A percentile compares a stretch with the other conserved stretches of the same genome.
Evolutionary conservation across 1,140 invertebrate genomes (phyloP).

Genomic region (Platyscapa corneri): DNA sequence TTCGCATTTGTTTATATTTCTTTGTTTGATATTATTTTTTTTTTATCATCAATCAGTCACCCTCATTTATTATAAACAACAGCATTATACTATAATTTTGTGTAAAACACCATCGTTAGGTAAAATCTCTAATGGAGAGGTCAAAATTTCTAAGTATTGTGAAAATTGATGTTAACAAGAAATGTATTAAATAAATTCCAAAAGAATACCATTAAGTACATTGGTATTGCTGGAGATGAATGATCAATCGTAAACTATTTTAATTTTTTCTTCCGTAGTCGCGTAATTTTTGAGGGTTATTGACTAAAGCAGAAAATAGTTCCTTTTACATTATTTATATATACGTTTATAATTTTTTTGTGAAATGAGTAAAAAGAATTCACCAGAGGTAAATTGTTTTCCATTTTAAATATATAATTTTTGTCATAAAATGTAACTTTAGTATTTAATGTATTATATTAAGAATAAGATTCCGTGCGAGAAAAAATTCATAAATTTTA

Average conservation of each 20-base stretch:
- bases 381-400: constrained; percentile 31
- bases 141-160: neutral
- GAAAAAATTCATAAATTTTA: too few species aligned
- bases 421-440: too few species aligned
- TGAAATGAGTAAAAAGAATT: neutral
- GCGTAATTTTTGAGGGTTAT: constrained; percentile 22
- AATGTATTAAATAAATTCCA: neutral
- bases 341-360: neutral
- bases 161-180: neutral
- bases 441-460: too few species aligned
- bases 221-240: neutral
- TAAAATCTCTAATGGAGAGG: neutral
- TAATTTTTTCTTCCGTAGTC: neutral
- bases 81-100: too few species aligned
- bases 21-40: neutral
- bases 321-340: neutral
- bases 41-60: too few species aligned
- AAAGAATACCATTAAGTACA: neutral
- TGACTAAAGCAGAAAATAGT: neutral
- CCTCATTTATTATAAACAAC: neutral
- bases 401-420: neutral
- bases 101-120: neutral
- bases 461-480: too few species aligned
- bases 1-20: neutral
- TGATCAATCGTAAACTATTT: constrained; percentile 5